These are phyloP conservation scores for Percina caprodes DNA, from an alignment of 2,113 vertebrate genomes.

Conservation along the genomic window DNA sequence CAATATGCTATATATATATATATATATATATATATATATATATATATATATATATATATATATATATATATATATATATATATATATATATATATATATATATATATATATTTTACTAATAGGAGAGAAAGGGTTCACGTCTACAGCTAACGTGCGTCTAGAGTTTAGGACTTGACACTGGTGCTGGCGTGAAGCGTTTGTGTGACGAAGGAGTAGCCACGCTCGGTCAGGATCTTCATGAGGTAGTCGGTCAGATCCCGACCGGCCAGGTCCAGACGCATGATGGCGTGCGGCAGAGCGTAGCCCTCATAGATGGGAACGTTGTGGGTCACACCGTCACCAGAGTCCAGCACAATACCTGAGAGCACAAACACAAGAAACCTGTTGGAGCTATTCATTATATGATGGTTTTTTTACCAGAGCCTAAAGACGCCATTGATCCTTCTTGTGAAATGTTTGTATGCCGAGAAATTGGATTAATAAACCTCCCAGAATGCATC, in stretches of 20 bases:
- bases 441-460: too few species aligned
- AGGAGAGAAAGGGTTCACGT: not conserved
- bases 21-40: too few species aligned
- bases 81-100: too few species aligned
- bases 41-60: too few species aligned
- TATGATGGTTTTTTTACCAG: too few species aligned
- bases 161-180: not conserved
- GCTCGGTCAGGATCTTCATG: conserved; percentile 98
- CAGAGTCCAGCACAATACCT: conserved; percentile 92
- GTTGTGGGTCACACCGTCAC: conserved; percentile 55
- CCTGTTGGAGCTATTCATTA: too few species aligned
- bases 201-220: conserved; percentile 98
- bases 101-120: too few species aligned
- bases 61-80: too few species aligned
- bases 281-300: conserved; percentile 95
- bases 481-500: too few species aligned
- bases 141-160: not conserved
- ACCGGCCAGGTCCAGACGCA: conserved; percentile 95
- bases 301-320: conserved; percentile 76
- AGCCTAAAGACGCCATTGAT: too few species aligned
- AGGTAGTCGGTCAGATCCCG: conserved; percentile 97
- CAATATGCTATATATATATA: too few species aligned
- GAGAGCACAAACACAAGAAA: not conserved
- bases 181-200: conserved; percentile 46
- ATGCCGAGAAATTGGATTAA: too few species aligned